Percentiles rank a stretch among this genome's conserved stretches.
Conservation (phyloP, 1,140 invertebrate genomes). For the Drosophila nikananu region DNA sequence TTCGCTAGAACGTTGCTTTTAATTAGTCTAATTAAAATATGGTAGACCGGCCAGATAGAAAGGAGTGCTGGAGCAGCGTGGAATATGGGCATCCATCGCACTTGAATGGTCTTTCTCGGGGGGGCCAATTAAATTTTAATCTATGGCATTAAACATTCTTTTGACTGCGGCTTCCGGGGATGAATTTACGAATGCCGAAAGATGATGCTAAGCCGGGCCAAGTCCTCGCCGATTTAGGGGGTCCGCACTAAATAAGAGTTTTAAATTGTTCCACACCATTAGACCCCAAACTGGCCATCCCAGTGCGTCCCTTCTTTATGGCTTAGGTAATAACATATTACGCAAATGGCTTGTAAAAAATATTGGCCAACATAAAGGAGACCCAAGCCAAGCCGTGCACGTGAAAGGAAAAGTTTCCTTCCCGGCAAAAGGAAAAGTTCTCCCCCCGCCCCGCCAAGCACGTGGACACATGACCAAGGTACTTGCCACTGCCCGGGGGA, state of each 20-base stretch:
- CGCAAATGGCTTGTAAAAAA: conserved; percentile 64
- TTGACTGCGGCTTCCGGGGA: conserved; percentile 36
- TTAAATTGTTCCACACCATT: conserved; percentile 59
- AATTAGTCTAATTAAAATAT: conserved; percentile 68
- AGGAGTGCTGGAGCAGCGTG: conserved; percentile 4
- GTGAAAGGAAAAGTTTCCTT: conserved; percentile 54
- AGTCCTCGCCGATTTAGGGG: conserved; percentile 6
- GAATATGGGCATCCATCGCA: conserved; percentile 23
- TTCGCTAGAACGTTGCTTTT: conserved; percentile 49
- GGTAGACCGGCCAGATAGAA: conserved; percentile 25
- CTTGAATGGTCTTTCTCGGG: conserved; percentile 38
- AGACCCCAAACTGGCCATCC: conserved; percentile 36
- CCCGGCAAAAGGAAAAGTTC: conserved; percentile 34
- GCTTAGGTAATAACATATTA: conserved; percentile 64
- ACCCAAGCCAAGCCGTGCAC: conserved; percentile 6
- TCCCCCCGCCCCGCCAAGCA: conserved; percentile 7
- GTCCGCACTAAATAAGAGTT: conserved; percentile 42
- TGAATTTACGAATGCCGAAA: conserved; percentile 25
- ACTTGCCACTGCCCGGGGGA: not conserved
- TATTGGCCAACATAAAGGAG: conserved; percentile 38
- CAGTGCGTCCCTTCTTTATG: conserved; percentile 46
- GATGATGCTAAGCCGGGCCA: conserved; percentile 26
- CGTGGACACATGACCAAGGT: conserved; percentile 37
- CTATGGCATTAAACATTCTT: conserved; percentile 54
- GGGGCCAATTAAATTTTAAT: conserved; percentile 59